Evolutionary conservation across 2,113 vertebrate genomes (phyloP).

Genomic region (Protobothrops mucrosquamatus): DNA sequence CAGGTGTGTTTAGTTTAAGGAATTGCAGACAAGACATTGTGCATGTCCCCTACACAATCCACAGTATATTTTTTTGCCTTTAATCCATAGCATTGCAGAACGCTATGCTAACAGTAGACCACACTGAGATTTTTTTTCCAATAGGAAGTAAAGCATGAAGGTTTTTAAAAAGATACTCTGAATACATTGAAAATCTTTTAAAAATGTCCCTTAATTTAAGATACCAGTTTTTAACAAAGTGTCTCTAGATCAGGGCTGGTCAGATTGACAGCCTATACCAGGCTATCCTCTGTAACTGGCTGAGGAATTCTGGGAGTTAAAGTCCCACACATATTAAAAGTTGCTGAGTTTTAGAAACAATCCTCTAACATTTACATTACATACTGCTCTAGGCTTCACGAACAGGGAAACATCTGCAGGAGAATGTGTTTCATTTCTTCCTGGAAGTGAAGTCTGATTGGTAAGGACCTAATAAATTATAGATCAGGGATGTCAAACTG

Average conservation of each 20-base stretch:
- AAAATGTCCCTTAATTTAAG: neutral
- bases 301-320: neutral
- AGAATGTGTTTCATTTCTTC: neutral
- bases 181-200: neutral
- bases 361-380: neutral
- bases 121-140: neutral
- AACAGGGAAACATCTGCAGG: neutral
- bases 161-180: neutral
- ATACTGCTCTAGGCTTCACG: neutral
- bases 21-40: neutral
- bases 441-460: neutral
- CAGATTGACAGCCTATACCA: neutral
- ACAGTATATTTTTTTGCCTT: neutral
- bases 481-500: neutral
- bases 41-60: neutral
- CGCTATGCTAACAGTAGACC: neutral
- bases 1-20: neutral
- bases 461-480: neutral
- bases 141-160: neutral
- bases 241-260: neutral
- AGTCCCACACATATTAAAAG: neutral
- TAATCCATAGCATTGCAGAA: neutral
- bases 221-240: neutral
- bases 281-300: neutral
- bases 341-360: neutral